Evolutionary conservation across 2,888 invertebrate species (phyloP), one percentile per base, ranked within the genome.

Genomic region (Kuschelorhynchus macadamiae): DNA sequence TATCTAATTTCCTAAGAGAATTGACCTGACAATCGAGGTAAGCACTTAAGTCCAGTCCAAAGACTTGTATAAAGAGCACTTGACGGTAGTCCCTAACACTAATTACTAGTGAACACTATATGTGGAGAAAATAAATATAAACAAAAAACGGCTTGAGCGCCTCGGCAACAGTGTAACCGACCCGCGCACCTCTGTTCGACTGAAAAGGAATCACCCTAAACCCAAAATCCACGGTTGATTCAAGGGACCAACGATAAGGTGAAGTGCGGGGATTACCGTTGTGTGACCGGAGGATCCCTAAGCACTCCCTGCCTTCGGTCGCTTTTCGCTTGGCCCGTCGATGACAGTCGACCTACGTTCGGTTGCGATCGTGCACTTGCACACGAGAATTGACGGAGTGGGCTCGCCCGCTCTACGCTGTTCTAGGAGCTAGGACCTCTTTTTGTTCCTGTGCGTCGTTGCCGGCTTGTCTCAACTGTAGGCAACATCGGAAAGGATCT

Each of bases 181-280:
- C 74, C 74, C 80, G 71, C 81, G 75, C 81, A 78, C 82, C 81
- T 81, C 78, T 77, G 74, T 79, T 82, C 82, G 79, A 83, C 83
- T 82, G 79, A 82, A 79, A 79, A 61, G 41, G 61, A 61, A 61
- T 50, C 52, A 84, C 82, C 83, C 82, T 46, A 70, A 64, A 66
- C 57, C 60, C 59, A 61, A 65, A 70, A 66, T 61, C 60, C 46
- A 63, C 63, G 53, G 68, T 67, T 53, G 47, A 67, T 62, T 61
- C 62, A 59, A 66, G 70, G 70, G 70, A 55, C 36, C 56, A 41
- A 57, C 61, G 46, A 70, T 44, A 70, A 44, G 50, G 55, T 18
- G 59, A 59, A 55, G 64, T 53, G 59, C 65, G 69, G 64, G 59
- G 59, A 60, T 32, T 55, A 67, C 65, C 50, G 59, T 59, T 66